Evolutionary conservation across 1,140 invertebrate genomes (phyloP).

Genomic region (Ruditapes philippinarum): DNA sequence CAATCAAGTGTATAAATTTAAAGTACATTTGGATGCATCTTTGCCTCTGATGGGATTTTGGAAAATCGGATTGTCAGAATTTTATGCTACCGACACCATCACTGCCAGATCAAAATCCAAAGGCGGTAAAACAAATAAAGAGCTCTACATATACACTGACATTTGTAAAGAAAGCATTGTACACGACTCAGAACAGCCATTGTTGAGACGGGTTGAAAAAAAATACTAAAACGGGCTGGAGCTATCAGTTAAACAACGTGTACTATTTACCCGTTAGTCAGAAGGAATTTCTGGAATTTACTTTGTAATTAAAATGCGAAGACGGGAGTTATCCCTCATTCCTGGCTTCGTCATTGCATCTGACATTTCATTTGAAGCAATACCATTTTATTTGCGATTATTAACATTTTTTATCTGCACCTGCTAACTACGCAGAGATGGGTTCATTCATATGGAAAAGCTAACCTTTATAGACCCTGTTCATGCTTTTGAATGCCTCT

Average conservation of each 20-base stretch:
- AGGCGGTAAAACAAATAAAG: neutral
- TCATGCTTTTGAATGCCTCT: no score
- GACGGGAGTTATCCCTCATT: neutral
- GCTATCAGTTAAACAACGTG: neutral
- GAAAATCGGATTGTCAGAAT: slow-evolving; percentile 37
- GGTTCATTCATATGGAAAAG: no score
- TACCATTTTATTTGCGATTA: slow-evolving; percentile 55
- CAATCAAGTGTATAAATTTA: slow-evolving; percentile 49
- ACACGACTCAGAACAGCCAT: slow-evolving; percentile 4
- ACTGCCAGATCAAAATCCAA: no score
- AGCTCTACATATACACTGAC: slow-evolving; percentile 14
- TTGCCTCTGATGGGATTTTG: slow-evolving; percentile 8
- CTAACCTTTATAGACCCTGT: no score
- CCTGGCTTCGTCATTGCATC: neutral
- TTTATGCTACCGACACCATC: slow-evolving; percentile 9
- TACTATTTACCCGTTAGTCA: slow-evolving; percentile 44
- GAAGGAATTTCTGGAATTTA: slow-evolving; percentile 45
- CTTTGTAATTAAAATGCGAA: slow-evolving; percentile 18
- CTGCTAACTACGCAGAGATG: no score
- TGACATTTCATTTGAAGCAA: slow-evolving; percentile 57
- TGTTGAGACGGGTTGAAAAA: slow-evolving; percentile 45
- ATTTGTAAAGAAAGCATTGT: slow-evolving; percentile 52
- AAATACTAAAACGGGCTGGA: slow-evolving; percentile 16
- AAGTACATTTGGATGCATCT: slow-evolving; percentile 33
- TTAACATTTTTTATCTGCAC: no score